A percentile compares a stretch with the other conserved stretches of the same genome.
Conservation (phyloP, 2,797 vertebrate species). For the Lates japonicus region DNA sequence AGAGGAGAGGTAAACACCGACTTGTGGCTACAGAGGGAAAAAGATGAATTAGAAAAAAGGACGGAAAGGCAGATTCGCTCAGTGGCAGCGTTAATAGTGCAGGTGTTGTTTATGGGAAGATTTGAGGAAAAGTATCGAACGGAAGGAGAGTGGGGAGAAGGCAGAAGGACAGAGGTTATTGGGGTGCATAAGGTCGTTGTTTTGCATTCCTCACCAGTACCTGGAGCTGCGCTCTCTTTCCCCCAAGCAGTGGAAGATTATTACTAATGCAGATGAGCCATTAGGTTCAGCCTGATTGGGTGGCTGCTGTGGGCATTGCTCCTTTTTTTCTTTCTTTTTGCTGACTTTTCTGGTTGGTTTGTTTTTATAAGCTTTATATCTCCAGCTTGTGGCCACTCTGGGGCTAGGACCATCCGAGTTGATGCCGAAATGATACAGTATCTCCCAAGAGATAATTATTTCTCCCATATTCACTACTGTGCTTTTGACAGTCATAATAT, state of each 20-base stretch:
- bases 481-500: constrained; percentile 80
- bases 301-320: constrained; percentile 21
- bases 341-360: constrained; percentile 48
- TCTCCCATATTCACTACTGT: constrained; percentile 60
- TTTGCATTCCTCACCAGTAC: constrained; percentile 69
- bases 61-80: constrained; percentile 41
- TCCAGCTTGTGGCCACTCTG: constrained; percentile 39
- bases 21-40: constrained; percentile 62
- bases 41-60: constrained; percentile 61
- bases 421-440: constrained; percentile 46
- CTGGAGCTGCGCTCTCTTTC: constrained; percentile 53
- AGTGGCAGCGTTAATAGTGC: constrained; percentile 34
- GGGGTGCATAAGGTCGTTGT: constrained; percentile 54
- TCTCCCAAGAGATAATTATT: constrained; percentile 71
- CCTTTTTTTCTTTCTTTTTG: constrained; percentile 33
- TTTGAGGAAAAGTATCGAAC: constrained; percentile 30
- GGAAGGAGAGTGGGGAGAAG: constrained; percentile 4
- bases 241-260: constrained; percentile 63
- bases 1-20: constrained; percentile 55
- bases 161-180: constrained; percentile 19
- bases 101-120: constrained; percentile 64
- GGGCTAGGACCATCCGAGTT: constrained; percentile 24
- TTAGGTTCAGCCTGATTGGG: constrained; percentile 62
- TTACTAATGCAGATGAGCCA: constrained; percentile 76
- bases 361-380: constrained; percentile 29